These are phyloP conservation scores for Parapsyche elsis DNA, from an alignment of 1,140 invertebrate genomes.

Conservation along the genomic window DNA sequence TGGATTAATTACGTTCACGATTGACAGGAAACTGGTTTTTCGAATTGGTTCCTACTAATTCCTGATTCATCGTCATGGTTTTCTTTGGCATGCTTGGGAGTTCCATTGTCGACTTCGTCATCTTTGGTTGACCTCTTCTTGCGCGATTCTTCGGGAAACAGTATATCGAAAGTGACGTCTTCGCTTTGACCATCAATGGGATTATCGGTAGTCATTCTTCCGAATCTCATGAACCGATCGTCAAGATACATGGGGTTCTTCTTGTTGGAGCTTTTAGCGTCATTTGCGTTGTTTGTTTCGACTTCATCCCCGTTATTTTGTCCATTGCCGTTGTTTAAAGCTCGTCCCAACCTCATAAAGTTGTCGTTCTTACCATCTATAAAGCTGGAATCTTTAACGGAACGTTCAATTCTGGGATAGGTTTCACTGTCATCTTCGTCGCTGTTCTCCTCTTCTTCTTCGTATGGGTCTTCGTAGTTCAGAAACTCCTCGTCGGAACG, in stretches of 20 bases:
- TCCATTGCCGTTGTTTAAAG: conserved; percentile 31
- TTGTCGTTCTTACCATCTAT: conserved; percentile 51
- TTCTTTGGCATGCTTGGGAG: neutral
- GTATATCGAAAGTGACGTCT: conserved; percentile 45
- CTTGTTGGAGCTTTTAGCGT: conserved; percentile 29
- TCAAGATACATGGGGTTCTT: conserved; percentile 45
- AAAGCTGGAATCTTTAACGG: neutral
- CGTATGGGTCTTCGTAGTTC: conserved; percentile 46
- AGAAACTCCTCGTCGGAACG: conserved; percentile 48
- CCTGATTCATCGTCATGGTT: neutral
- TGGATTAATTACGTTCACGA: conserved; percentile 25
- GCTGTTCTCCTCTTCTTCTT: conserved; percentile 29
- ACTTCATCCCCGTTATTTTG: neutral
- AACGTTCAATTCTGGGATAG: neutral
- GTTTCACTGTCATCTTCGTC: neutral
- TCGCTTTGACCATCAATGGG: conserved; percentile 37
- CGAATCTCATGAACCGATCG: conserved; percentile 44
- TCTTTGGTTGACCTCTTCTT: conserved; percentile 48
- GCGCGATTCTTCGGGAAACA: conserved; percentile 50
- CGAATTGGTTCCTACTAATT: neutral
- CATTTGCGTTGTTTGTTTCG: neutral
- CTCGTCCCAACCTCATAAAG: conserved; percentile 52
- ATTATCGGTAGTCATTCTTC: conserved; percentile 34
- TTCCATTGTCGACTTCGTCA: conserved; percentile 2
- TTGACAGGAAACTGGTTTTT: conserved; percentile 24